Evolutionary conservation across 2,113 vertebrate genomes (phyloP).

Genomic region (Sinosuthora webbiana): DNA sequence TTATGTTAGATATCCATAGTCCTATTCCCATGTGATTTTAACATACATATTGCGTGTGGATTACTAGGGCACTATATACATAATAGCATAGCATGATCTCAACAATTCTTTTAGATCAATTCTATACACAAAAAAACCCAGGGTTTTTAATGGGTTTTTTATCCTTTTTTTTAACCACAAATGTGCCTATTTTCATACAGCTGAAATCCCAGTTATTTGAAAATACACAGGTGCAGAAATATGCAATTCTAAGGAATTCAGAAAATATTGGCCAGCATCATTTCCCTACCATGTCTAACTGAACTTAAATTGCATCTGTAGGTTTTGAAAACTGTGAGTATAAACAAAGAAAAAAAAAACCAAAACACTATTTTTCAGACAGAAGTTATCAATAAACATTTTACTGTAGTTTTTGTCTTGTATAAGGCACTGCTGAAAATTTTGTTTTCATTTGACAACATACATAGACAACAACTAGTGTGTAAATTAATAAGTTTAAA

Average conservation of each 20-base stretch:
- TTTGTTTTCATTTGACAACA: not conserved
- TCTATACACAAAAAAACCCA: too few relatives aligned
- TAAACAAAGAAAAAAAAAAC: not conserved
- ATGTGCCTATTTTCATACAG: not conserved
- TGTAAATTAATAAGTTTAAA: not conserved
- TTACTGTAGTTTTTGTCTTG: not conserved
- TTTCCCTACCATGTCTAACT: not conserved
- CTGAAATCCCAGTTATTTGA: not conserved
- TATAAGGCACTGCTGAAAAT: not conserved
- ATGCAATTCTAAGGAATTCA: not conserved
- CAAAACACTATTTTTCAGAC: not conserved
- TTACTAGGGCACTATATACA: not conserved
- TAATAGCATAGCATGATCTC: not conserved
- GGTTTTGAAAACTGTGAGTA: not conserved
- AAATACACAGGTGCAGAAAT: not conserved
- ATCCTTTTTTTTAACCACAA: not conserved
- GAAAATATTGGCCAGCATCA: not conserved
- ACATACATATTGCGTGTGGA: not conserved
- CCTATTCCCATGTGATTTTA: not conserved
- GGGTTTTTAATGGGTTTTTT: too few relatives aligned
- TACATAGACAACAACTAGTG: not conserved
- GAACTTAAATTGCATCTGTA: not conserved
- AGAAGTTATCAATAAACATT: not conserved
- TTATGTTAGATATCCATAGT: not conserved
- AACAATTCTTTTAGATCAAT: not conserved